Evolutionary conservation across 2,888 invertebrate species (phyloP), one percentile per base, ranked within the genome.

Genomic region (Sinopyrophorus schimmeli): DNA sequence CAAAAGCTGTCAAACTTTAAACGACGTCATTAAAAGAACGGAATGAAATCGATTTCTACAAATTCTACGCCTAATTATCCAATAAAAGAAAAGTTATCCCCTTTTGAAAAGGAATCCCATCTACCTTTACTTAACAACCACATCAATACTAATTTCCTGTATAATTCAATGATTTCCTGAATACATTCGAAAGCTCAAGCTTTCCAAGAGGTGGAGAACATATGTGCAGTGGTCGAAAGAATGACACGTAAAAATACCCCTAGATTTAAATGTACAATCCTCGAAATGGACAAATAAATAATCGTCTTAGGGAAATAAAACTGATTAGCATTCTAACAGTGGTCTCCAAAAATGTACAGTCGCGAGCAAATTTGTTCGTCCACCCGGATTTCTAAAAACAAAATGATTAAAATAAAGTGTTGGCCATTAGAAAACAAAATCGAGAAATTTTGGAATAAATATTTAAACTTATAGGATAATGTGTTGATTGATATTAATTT

Each of bases 91-190:
- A 42, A 24, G 38, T 46, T 38, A 39, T 30, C 28, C 30, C 39
- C 31, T 11, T 39, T 27, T 28, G 16, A 23, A 21, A 44, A 44
- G 21, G 26, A 34, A 21, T 18, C 2, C 41, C 42, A 28, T 32
- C 30, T 46, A 39, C 46, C 38, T 46, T 20, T 24, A 30, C 28
- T 60, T 59, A n/a, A n/a, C n/a, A n/a, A 51, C 54, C 52, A 48
- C 57, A 57, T 58, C 60, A 56, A 54, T 59, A 57, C 59, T 58
- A 61, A 61, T 62, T 61, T 59, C 61, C 59, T 57, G 58, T 54
- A 55, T 63, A 60, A 63, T 63, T 60, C 52, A 49, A 51, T 49
- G 55, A 58, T 60, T 61, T 61, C 57, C 61, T 47, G 50, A 32
- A 32, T 37, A 28, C 23, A 46, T 35, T 30, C 46, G 9, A 6